These are phyloP conservation scores for Drosophila hydei DNA, from an alignment of 1,140 invertebrate species.

Conservation along the genomic window DNA sequence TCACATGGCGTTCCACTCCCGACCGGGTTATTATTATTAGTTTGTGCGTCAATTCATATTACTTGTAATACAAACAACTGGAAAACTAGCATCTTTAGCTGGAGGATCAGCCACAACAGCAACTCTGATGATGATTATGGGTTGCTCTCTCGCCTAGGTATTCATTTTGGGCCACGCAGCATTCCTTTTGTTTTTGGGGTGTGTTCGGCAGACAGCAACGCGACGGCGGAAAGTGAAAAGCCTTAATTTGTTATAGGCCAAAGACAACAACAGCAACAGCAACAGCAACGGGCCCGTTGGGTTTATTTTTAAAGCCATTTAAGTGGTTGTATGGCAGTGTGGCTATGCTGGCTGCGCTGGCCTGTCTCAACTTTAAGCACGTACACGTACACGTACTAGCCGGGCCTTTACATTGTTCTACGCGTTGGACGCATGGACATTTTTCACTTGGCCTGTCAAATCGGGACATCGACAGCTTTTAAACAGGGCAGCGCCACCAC, in stretches of 20 bases:
- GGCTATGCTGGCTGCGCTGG: conserved; percentile 3
- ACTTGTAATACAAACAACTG: conserved; percentile 73
- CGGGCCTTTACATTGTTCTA: conserved; percentile 59
- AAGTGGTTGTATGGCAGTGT: conserved; percentile 49
- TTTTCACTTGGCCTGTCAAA: conserved; percentile 71
- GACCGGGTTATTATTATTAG: conserved; percentile 77
- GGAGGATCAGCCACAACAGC: conserved; percentile 24
- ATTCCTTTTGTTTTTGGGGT: conserved; percentile 56
- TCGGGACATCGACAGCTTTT: conserved; percentile 59
- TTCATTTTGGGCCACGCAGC: conserved; percentile 69
- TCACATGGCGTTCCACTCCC: conserved; percentile 27
- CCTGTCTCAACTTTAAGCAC: conserved; percentile 49
- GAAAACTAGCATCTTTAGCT: conserved; percentile 47
- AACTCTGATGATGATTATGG: conserved; percentile 71
- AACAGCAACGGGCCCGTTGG: conserved; percentile 17
- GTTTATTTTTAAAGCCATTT: conserved; percentile 78
- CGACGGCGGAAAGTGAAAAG: conserved; percentile 70
- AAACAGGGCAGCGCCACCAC: conserved; percentile 36
- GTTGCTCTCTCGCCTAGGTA: conserved; percentile 70
- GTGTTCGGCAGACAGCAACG: conserved; percentile 52
- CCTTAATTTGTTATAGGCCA: conserved; percentile 67
- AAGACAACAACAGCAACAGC: conserved; percentile 7
- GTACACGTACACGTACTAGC: conserved; percentile 48
- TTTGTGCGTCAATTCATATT: conserved; percentile 77
- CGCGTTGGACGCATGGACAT: conserved; percentile 46